A percentile compares a stretch with the other conserved stretches of the same genome.
Conservation (phyloP, 2,797 vertebrate genomes). For the Sylvilagus floridanus region DNA sequence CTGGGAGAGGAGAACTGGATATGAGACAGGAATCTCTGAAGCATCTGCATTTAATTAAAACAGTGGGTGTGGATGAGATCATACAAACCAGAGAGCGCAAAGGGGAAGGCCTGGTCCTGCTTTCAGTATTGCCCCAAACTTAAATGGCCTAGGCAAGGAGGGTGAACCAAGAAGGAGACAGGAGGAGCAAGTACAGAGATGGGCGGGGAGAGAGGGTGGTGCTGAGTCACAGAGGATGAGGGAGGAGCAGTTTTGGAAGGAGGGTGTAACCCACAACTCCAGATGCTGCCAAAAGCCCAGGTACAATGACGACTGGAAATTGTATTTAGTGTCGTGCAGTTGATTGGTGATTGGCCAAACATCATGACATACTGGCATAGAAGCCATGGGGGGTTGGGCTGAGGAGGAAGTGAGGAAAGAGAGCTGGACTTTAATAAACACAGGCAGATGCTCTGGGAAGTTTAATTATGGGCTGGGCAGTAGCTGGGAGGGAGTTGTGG, state of each 20-base stretch:
- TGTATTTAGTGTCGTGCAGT: background rate
- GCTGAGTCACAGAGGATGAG: background rate
- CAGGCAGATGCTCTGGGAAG: background rate
- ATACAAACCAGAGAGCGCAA: background rate
- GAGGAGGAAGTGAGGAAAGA: background rate
- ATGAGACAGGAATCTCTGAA: constrained; percentile 54
- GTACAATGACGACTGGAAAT: background rate
- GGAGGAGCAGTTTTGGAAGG: background rate
- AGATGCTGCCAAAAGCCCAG: background rate
- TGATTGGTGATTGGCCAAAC: background rate
- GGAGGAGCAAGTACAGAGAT: background rate
- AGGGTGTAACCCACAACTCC: background rate
- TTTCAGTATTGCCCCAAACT: constrained; percentile 24
- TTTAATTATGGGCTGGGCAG: background rate
- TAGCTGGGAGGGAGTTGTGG: background rate
- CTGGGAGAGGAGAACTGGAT: constrained; percentile 6
- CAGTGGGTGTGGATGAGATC: constrained; percentile 47
- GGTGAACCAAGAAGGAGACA: constrained; percentile 1
- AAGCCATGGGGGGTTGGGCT: background rate
- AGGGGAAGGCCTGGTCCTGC: background rate
- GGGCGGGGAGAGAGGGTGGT: background rate
- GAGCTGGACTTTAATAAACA: background rate
- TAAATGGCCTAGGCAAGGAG: constrained; percentile 24
- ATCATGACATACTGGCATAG: background rate
- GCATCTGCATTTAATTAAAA: constrained; percentile 49